These are phyloP conservation scores for Auanema sp. DNA, from an alignment of 2,888 invertebrate genomes.

Conservation along the genomic window DNA sequence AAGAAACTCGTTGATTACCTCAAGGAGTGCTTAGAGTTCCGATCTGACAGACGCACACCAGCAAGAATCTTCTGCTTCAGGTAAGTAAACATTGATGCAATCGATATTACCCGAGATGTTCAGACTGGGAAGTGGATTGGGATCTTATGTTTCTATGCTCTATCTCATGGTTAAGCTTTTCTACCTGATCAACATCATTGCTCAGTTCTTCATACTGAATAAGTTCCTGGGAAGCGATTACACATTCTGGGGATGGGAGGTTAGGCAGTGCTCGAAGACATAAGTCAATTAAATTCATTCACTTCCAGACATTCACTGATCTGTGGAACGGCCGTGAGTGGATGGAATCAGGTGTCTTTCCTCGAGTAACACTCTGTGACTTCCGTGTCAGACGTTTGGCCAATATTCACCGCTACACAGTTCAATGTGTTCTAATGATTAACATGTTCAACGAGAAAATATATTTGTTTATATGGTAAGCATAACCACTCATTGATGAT, in stretches of 20 bases:
- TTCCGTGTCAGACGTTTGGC: conserved; percentile 65
- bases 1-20: conserved; percentile 52
- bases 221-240: conserved; percentile 62
- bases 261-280: conserved; percentile 16
- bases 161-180: conserved; percentile 57
- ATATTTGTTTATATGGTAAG: conserved; percentile 60
- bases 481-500: neutral
- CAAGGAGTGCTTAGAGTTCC: conserved; percentile 52
- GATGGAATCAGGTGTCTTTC: conserved; percentile 64
- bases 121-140: conserved; percentile 33
- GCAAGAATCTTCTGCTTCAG: conserved; percentile 28
- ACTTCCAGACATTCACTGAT: conserved; percentile 50
- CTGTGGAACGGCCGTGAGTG: conserved; percentile 61
- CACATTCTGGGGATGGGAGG: conserved; percentile 63
- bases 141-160: conserved; percentile 51
- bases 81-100: conserved; percentile 5
- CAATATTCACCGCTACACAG: conserved; percentile 62
- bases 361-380: conserved; percentile 57
- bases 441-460: conserved; percentile 65
- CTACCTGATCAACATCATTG: conserved; percentile 59
- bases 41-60: conserved; percentile 30
- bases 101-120: neutral
- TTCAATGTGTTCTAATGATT: conserved; percentile 64
- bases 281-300: neutral
- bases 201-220: conserved; percentile 63